Evolutionary conservation across 2,797 vertebrate species (phyloP).

Genomic region (Hipposideros larvatus): DNA sequence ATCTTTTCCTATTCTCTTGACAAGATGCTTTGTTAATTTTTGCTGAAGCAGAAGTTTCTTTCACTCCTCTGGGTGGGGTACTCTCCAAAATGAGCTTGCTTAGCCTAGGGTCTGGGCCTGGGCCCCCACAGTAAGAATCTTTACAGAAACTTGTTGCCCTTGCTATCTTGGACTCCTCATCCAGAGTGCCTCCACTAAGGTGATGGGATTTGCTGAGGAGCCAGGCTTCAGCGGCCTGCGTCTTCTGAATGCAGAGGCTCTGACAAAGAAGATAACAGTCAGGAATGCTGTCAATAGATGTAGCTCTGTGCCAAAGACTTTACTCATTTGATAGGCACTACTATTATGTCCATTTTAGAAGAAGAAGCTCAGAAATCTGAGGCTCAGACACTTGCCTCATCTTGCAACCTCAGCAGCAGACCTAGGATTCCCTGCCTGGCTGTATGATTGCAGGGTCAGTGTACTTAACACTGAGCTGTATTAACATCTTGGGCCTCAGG

Average conservation of each 20-base stretch:
- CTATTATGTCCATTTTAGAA: constrained; percentile 23
- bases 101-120: too few species aligned
- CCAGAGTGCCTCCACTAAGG: not conserved
- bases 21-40: too few species aligned
- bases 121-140: too few species aligned
- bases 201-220: not conserved
- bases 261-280: not conserved
- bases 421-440: not conserved
- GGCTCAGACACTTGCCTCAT: not conserved
- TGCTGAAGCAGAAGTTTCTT: too few species aligned
- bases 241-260: not conserved
- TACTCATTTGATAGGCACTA: not conserved
- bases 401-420: not conserved
- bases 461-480: not conserved
- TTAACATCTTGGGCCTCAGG: not conserved
- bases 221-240: not conserved
- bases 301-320: not conserved
- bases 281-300: not conserved
- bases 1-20: too few species aligned
- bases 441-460: not conserved
- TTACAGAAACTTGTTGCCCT: not conserved
- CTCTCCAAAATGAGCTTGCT: too few species aligned
- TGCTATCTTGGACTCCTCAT: not conserved
- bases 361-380: not conserved
- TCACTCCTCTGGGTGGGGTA: too few species aligned